Evolutionary conservation across 2,888 invertebrate species (phyloP).

Genomic region (Eremobia ochroleuca): DNA sequence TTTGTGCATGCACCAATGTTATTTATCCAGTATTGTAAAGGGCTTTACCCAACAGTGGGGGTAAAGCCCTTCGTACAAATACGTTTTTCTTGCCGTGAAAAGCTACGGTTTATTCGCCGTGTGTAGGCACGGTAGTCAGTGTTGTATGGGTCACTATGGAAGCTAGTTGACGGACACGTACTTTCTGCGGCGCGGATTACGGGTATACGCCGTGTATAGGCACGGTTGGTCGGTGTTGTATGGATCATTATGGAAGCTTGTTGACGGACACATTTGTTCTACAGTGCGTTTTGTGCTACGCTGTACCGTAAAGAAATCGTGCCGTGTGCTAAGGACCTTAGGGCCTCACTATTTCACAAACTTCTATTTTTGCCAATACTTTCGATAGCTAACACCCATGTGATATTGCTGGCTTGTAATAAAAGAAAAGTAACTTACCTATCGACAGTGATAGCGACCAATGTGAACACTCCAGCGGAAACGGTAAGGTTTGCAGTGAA

Average conservation of each 20-base stretch:
- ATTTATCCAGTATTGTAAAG: not conserved
- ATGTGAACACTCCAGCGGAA: conserved; percentile 97
- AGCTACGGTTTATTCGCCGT: not conserved
- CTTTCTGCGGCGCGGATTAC: too few relatives aligned
- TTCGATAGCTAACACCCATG: not conserved
- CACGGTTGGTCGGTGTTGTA: too few relatives aligned
- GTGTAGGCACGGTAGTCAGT: too few relatives aligned
- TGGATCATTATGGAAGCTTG: not conserved
- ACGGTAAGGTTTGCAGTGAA: conserved; percentile 97
- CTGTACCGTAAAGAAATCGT: not conserved
- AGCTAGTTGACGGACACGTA: too few relatives aligned
- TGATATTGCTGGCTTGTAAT: not conserved
- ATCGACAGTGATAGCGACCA: conserved; percentile 97
- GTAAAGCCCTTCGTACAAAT: not conserved
- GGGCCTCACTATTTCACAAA: not conserved
- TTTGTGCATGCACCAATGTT: not conserved
- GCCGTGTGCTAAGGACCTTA: not conserved
- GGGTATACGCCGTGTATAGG: too few relatives aligned
- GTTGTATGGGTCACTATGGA: too few relatives aligned
- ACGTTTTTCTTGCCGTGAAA: not conserved
- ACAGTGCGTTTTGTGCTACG: not conserved
- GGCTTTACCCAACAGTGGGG: too few relatives aligned
- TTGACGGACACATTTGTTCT: not conserved
- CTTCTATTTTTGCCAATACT: not conserved
- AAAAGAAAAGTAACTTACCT: conserved; percentile 91